Evolutionary conservation across 2,797 vertebrate genomes (phyloP).

Genomic region (Dromococcyx pavoninus): DNA sequence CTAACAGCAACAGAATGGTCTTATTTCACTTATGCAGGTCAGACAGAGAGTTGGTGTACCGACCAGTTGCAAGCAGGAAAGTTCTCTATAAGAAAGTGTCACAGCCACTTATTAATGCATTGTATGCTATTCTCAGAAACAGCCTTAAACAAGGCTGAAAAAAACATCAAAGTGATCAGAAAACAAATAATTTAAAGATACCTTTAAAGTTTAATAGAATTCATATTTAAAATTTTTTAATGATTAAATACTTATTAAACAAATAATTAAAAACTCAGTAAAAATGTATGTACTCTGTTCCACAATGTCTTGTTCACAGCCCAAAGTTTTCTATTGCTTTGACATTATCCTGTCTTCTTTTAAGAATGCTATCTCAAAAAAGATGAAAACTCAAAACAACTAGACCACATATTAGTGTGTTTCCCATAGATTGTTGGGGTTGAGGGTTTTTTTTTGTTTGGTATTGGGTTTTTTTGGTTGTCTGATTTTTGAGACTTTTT

Average conservation of each 20-base stretch:
- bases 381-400: background rate
- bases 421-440: background rate
- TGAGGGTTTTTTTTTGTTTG: background rate
- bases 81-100: background rate
- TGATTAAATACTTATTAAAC: background rate
- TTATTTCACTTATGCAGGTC: background rate
- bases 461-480: fast-evolving
- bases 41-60: background rate
- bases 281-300: background rate
- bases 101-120: background rate
- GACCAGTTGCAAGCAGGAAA: background rate
- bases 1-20: background rate
- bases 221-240: background rate
- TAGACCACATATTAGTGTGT: background rate
- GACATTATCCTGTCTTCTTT: background rate
- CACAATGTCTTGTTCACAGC: background rate
- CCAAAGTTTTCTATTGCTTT: background rate
- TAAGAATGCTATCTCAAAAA: background rate
- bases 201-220: background rate
- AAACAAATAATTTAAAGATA: background rate
- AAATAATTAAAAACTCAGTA: background rate
- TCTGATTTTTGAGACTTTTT: background rate
- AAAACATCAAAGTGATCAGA: background rate
- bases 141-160: background rate
- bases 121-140: background rate